phyloP scores from a whole-genome alignment of 2,888 invertebrate species.

The Anthrax anthrax region DNA sequence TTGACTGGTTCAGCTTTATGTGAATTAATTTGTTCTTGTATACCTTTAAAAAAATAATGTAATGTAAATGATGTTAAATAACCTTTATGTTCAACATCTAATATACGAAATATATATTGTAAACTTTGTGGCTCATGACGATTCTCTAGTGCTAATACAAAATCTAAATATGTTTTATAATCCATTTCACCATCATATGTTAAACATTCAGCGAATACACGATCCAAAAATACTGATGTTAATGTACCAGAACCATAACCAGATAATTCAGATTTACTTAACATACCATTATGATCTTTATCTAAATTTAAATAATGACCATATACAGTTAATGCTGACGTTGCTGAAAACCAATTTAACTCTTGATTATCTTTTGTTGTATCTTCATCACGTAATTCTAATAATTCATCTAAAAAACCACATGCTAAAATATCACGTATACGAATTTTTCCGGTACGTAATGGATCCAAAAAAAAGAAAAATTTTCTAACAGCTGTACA shows the following conservation, averaged over 20 bases:
- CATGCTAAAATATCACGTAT: conserved; percentile 86
- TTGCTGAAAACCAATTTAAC: conserved; percentile 82
- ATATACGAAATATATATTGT: conserved; percentile 78
- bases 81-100: conserved; percentile 78
- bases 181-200: conserved; percentile 95
- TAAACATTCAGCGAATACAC: conserved; percentile 89
- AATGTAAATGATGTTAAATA: conserved; percentile 81
- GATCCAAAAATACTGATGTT: conserved; percentile 77
- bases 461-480: conserved; percentile 86
- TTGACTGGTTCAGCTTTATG: conserved; percentile 81
- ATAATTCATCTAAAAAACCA: conserved; percentile 79
- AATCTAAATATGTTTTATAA: conserved; percentile 90
- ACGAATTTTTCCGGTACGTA: conserved; percentile 73
- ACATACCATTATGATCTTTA: conserved; percentile 89
- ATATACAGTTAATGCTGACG: conserved; percentile 79
- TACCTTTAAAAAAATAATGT: conserved; percentile 87
- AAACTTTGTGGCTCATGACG: conserved; percentile 80
- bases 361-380: conserved; percentile 67
- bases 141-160: conserved; percentile 87
- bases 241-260: conserved; percentile 84
- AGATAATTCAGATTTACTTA: conserved; percentile 77
- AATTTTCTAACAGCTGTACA: conserved; percentile 94
- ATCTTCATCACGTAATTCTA: conserved; percentile 76
- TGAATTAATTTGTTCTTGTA: conserved; percentile 77
- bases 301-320: conserved; percentile 90